Conservation (phyloP, 2,797 vertebrate genomes). For the Mus minutoides region DNA sequence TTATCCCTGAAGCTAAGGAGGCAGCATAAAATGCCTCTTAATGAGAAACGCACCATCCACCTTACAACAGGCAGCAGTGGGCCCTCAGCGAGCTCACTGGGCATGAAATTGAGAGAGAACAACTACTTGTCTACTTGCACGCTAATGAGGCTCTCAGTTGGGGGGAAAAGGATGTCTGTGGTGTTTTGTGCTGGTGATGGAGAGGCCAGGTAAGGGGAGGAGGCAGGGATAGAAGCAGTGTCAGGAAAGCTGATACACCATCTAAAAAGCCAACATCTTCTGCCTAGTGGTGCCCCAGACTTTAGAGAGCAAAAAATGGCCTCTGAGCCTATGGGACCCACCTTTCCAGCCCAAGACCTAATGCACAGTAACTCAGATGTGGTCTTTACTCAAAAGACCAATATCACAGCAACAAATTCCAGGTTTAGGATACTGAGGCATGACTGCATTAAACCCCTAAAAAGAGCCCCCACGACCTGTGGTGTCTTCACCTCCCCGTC, state of each 20-base stretch:
- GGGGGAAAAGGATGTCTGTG: neutral
- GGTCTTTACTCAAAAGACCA: neutral
- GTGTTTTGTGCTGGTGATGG: neutral
- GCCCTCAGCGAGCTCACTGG: slow-evolving; percentile 61
- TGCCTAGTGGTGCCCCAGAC: neutral
- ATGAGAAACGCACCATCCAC: slow-evolving; percentile 37
- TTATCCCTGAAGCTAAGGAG: slow-evolving; percentile 36
- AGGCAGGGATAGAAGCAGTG: neutral
- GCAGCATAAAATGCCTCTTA: neutral
- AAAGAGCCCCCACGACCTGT: neutral
- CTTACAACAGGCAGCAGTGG: slow-evolving; percentile 65
- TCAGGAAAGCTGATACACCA: neutral
- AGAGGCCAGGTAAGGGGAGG: neutral
- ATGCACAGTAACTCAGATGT: neutral
- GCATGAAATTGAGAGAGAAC: slow-evolving; percentile 68
- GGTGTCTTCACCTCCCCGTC: neutral
- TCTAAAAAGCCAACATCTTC: neutral
- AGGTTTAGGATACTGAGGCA: neutral
- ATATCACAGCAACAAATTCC: neutral
- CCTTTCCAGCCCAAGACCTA: slow-evolving; percentile 27
- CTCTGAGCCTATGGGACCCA: neutral
- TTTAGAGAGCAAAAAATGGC: neutral
- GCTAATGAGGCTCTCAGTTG: slow-evolving; percentile 58
- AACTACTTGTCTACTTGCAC: slow-evolving; percentile 71
- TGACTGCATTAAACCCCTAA: neutral